Conservation (phyloP, 2,797 vertebrate genomes). For the Rhyacichthys aspro region DNA sequence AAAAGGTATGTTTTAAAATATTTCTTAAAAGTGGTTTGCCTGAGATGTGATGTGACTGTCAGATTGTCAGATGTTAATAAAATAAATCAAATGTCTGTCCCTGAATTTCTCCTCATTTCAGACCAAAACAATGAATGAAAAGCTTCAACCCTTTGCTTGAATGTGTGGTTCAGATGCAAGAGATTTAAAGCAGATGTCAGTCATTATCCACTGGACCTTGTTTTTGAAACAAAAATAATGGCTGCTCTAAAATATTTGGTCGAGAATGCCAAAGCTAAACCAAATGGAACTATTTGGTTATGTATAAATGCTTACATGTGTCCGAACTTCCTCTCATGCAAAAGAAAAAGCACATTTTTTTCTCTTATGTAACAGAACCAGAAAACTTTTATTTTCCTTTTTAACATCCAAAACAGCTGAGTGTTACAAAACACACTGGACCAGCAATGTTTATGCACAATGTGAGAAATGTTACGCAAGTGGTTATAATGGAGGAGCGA, state of each 20-base stretch:
- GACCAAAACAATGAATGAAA: conserved; percentile 33
- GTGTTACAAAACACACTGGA: conserved; percentile 62
- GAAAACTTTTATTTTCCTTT: conserved; percentile 10
- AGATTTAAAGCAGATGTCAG: conserved; percentile 53
- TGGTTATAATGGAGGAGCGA: conserved; percentile 60
- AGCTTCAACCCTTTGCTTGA: conserved; percentile 38
- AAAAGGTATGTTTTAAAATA: too few species aligned
- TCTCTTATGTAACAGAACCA: conserved; percentile 21
- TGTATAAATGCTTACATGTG: too few species aligned
- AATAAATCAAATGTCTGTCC: conserved; percentile 32
- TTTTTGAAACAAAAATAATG: conserved; percentile 21
- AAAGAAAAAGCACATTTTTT: too few species aligned
- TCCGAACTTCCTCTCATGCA: too few species aligned
- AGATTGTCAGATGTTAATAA: conserved; percentile 40
- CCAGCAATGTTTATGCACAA: conserved; percentile 43
- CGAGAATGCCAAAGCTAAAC: conserved; percentile 1
- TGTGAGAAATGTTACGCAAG: conserved; percentile 62
- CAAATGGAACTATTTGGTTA: conserved; percentile 13
- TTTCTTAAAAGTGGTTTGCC: too few species aligned
- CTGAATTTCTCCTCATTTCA: conserved; percentile 19
- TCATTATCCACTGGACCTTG: conserved; percentile 52
- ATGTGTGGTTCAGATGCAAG: conserved; percentile 47
- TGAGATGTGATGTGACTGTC: conserved; percentile 28
- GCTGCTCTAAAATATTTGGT: conserved; percentile 32
- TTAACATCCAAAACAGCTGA: conserved; percentile 33